Evolutionary conservation across 2,113 vertebrate genomes (phyloP).

Genomic region (Paralichthys olivaceus): DNA sequence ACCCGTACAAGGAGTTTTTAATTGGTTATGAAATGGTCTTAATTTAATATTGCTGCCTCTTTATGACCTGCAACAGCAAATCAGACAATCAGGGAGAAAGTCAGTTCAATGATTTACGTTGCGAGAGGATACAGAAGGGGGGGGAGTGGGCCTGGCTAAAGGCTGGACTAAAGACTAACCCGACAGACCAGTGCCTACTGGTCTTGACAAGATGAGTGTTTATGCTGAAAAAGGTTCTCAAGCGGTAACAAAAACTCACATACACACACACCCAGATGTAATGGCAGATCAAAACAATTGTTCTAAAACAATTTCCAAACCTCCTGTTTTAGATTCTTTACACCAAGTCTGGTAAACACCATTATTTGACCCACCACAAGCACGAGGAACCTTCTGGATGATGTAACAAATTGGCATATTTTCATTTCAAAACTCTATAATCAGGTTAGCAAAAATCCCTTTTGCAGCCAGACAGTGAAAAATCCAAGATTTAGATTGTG

Average conservation of each 20-base stretch:
- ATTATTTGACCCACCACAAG: slow-evolving; percentile 37
- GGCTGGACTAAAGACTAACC: too few relatives aligned
- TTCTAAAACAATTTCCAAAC: slow-evolving; percentile 34
- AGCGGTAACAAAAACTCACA: not conserved
- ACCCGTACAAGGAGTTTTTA: too few relatives aligned
- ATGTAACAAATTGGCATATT: slow-evolving; percentile 53
- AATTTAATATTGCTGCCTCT: too few relatives aligned
- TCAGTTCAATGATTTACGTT: too few relatives aligned
- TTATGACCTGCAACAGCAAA: too few relatives aligned
- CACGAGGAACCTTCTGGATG: slow-evolving; percentile 39
- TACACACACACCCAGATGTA: not conserved
- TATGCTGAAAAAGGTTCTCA: too few relatives aligned
- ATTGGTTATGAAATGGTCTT: too few relatives aligned
- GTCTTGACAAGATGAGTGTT: too few relatives aligned
- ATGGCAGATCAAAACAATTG: slow-evolving; percentile 17
- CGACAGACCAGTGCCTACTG: too few relatives aligned
- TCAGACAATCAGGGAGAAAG: too few relatives aligned
- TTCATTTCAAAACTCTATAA: slow-evolving; percentile 50
- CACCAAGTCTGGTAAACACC: slow-evolving; percentile 21
- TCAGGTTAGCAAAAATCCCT: slow-evolving; percentile 36
- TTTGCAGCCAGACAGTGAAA: slow-evolving; percentile 34
- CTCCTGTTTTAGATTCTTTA: slow-evolving; percentile 24
- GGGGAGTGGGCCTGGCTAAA: too few relatives aligned
- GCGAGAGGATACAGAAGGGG: too few relatives aligned
- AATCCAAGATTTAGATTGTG: slow-evolving; percentile 32